Conservation (phyloP, 2,797 vertebrate species). For the Sebastes oblongus region DNA sequence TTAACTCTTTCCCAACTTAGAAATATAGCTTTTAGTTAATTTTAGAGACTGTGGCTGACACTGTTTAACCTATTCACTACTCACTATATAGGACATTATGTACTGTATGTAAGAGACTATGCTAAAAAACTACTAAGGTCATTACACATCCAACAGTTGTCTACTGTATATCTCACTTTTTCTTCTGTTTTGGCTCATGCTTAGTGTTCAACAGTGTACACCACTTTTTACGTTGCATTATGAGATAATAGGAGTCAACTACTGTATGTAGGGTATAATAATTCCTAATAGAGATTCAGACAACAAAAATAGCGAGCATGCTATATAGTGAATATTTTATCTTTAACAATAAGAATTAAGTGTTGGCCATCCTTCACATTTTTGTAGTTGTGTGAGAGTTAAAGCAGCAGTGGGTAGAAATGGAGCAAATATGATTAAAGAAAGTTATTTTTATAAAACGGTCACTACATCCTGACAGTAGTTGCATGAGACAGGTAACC, state of each 20-base stretch:
- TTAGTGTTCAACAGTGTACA: not conserved
- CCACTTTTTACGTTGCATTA: not conserved
- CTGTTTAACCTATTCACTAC: not conserved
- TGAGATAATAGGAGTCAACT: not conserved
- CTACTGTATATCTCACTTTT: not conserved
- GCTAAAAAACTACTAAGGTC: not conserved
- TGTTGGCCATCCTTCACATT: not conserved
- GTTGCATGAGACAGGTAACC: too few relatives aligned
- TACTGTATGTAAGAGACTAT: not conserved
- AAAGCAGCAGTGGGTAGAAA: not conserved
- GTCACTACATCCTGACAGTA: too few relatives aligned
- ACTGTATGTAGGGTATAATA: not conserved
- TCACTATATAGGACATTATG: not conserved
- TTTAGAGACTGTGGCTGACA: not conserved
- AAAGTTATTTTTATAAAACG: too few relatives aligned
- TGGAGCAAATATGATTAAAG: too few relatives aligned
- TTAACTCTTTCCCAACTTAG: slow-evolving; percentile 13
- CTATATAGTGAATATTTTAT: not conserved
- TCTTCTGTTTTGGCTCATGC: not conserved
- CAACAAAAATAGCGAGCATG: not conserved
- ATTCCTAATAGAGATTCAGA: not conserved
- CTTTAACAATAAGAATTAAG: not conserved
- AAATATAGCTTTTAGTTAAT: not conserved
- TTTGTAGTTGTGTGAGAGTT: not conserved
- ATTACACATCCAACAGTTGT: not conserved